Conservation (phyloP, 2,113 vertebrate genomes). For the Bambusicola thoracicus region DNA sequence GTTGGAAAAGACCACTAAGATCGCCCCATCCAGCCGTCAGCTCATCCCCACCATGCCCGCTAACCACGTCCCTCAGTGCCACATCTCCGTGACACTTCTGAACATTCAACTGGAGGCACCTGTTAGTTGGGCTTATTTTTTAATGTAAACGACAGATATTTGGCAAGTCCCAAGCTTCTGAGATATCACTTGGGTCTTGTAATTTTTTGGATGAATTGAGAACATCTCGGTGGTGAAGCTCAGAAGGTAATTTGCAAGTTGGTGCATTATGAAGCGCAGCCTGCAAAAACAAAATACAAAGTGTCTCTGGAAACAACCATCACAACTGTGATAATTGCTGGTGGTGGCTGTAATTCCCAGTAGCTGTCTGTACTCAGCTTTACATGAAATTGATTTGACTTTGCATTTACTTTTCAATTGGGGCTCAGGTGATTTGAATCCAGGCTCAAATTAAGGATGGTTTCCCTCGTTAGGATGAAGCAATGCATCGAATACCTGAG, state of each 20-base stretch:
- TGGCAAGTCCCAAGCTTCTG: neutral
- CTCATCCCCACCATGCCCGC: too few relatives aligned
- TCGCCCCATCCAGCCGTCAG: too few relatives aligned
- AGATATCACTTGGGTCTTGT: neutral
- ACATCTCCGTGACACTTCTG: neutral
- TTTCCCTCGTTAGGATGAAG: constrained; percentile 51
- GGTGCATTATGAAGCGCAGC: neutral
- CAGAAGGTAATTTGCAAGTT: neutral
- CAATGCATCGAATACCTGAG: constrained; percentile 35
- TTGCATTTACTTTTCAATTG: constrained; percentile 30
- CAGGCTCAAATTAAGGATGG: constrained; percentile 41
- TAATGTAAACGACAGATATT: neutral
- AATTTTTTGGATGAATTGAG: neutral
- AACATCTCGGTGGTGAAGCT: neutral
- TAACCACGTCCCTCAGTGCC: too few relatives aligned
- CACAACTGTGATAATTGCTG: constrained; percentile 32
- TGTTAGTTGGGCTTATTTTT: neutral
- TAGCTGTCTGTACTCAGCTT: constrained; percentile 35
- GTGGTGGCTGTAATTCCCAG: constrained; percentile 44
- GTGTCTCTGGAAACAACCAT: constrained; percentile 40
- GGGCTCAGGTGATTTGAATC: constrained; percentile 57
- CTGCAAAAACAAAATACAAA: constrained; percentile 14
- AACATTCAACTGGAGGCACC: neutral
- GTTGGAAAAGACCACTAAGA: too few relatives aligned
- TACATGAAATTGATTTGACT: constrained; percentile 50